Base-by-base conservation (phyloP, 2,888 invertebrate genomes). In the Dorcus parallelipipedus region DNA sequence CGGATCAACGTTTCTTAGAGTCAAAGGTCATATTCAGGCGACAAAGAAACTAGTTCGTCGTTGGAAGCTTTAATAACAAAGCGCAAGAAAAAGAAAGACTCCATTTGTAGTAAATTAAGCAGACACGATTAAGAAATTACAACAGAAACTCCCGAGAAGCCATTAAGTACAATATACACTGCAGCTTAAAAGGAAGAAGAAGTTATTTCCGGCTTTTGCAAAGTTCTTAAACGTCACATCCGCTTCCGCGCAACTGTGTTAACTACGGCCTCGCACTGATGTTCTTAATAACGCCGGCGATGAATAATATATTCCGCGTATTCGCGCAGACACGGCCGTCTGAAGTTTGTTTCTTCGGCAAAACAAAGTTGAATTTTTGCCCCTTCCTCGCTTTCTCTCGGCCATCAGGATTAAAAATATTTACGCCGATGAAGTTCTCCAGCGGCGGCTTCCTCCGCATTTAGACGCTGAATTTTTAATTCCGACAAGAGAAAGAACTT, bases 211-310 rank as follows among this genome's bases (percentile, higher is more conserved):
- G 67, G 69, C 63, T 65, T 62, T 63, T 63, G 66, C 62, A 56
- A 66, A 69, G 64, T 68, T 69, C 68, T 67, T 69, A 68, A 69
- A 67, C 68, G 65, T 64, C 65, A 65, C 65, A 63, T 67, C 68
- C 68, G 65, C 64, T 66, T 67, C 63, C 64, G 57, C 61, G 58
- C 64, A 61, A 64, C 66, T 66, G 64, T 62, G 62, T 63, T 67
- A 65, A 63, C 63, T 67, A 62, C 60, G 58, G 54, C 60, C 59
- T 59, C 60, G 62, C 60, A 45, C 59, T 64, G 62, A 61, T 65
- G 61, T 62, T 64, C 63, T 67, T 65, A 67, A 64, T 61, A 65
- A 67, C 56, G 64, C 61, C 52, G 41, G 54, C 61, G 62, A 64
- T 65, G 63, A 66, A 66, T 66, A 66, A 65, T 62, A 67, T 61